Base-by-base conservation (phyloP, 2,797 vertebrate species). In the Florisuga fusca region DNA sequence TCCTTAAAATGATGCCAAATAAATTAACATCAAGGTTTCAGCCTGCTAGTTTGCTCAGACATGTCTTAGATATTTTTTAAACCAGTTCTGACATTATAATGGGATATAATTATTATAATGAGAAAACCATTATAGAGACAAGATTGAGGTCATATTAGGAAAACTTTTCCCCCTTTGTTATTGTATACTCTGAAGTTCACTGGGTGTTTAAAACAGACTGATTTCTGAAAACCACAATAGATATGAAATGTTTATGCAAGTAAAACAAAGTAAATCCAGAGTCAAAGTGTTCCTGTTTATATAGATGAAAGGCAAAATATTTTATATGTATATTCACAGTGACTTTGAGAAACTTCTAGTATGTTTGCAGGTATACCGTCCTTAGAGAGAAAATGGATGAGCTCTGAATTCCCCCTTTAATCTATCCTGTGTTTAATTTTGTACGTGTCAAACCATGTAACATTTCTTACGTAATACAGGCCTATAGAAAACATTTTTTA, bases 21-120 rank as follows among this genome's bases (percentile, higher is more conserved):
- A 94, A 94, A 95, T 96, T 67, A 93, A 82, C 75, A 91, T 84
- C 84, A 84, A 89, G 45, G 66, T 76, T 94, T 94, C 83, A 87
- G 85, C 71, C 64, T 87, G 54, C 73, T 67, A 66, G 38, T 94
- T 94, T 93, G 59, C 41, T 94, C 72, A 95, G 84, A 83, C 55
- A 7, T 62, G 61, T 73, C 71, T 87, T 80, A 84, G 38, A 61
- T 84, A 86, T 59, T 50, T 87, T 94, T 96, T 58, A 93, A 97
- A 93, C 48, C 11, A 73, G 64, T 75, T 83, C 89, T 91, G 79
- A 79, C 88, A 80, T 90, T 86, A 96, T 93, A 94, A 92, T 96
- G 82, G 45, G 67, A 90, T 92, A 50, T 75, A 96, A 95, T 96
- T 95, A 89, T 95, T 75, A 55, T 81, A 92, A 93, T 1, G 26